Base-by-base conservation (phyloP, 2,888 invertebrate genomes). In the Ormyrus pomaceus region DNA sequence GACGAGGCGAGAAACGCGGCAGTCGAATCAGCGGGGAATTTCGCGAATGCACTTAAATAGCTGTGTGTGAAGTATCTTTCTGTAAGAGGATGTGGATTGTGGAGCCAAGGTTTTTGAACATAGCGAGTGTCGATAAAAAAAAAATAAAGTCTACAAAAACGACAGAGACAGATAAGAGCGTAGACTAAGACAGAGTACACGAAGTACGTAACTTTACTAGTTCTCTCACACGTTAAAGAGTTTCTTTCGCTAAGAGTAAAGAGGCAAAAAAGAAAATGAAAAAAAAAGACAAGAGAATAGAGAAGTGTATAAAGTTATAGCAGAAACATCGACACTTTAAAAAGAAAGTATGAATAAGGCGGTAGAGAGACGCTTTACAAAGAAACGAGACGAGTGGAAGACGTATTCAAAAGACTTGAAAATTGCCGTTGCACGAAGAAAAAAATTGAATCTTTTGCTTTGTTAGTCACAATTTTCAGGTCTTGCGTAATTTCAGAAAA, bases 401-500 rank as follows among this genome's bases (percentile, higher is more conserved):
- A 73, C 50, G 69, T 45, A 46, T 19, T 66, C 45, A 48, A 5
- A 11, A 59, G 10, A 74, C 45, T 72, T 80, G 73, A 81, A 77
- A 73, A 77, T 61, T 71, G 65, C 46, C 62, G 51, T 59, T 62
- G 46, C 4, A 51, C 13, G 68, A 53, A 66, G 11, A 61, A 51
- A 69, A 46, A 69, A 69, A 50, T 51, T 64, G 7, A 64, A 7
- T n/a, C 66, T 59, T 45, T 59, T 13, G 3, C 7, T 68, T n/a
- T 58, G 72, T 56, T 69, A 74, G 74, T 69, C 64, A 70, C 73
- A 74, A 74, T 73, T 80, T 77, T 73, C 62, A 77, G 6, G 34
- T 77, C 11, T 74, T 74, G 61, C 56, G 58, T 74, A 19, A 70
- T 59, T 48, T 48, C 19, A 45, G 46, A 70, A 77, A 74, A 56